phyloP scores from a whole-genome alignment of 2,797 vertebrate genomes.

The Orestias chungarensis region DNA sequence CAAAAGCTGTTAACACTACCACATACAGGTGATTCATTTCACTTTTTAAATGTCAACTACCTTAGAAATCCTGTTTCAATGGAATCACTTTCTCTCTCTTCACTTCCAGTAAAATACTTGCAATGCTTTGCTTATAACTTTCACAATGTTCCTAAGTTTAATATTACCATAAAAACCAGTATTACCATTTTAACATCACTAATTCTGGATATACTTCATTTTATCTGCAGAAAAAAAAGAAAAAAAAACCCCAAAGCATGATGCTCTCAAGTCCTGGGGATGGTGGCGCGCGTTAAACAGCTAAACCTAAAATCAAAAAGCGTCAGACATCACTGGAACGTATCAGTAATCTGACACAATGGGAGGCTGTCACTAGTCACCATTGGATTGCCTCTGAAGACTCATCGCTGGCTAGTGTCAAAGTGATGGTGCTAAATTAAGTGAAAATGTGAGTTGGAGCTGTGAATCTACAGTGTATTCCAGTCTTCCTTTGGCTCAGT shows the following conservation, averaged over 20 bases:
- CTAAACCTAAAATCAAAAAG: neutral
- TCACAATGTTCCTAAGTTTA: conserved; percentile 27
- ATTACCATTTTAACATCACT: too few species aligned
- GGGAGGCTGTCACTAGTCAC: conserved; percentile 12
- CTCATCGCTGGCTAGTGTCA: conserved; percentile 36
- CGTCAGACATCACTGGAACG: conserved; percentile 16
- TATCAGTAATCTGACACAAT: neutral
- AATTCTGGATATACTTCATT: neutral
- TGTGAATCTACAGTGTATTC: conserved; percentile 45
- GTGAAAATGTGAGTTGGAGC: conserved; percentile 61
- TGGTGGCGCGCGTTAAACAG: neutral
- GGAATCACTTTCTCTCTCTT: neutral
- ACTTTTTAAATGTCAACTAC: neutral
- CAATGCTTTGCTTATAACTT: conserved; percentile 19
- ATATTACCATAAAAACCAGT: too few species aligned
- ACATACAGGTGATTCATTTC: neutral
- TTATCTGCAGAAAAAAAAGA: neutral
- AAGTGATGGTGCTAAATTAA: conserved; percentile 53
- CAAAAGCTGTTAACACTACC: neutral
- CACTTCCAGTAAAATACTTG: conserved; percentile 17
- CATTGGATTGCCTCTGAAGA: conserved; percentile 17
- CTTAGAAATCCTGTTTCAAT: conserved; percentile 14
- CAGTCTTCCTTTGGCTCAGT: conserved; percentile 53
- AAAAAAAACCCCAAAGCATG: neutral
- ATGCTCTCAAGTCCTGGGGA: neutral